Evolutionary conservation across 2,113 vertebrate genomes (phyloP).

Genomic region (Pteruthius melanotis): DNA sequence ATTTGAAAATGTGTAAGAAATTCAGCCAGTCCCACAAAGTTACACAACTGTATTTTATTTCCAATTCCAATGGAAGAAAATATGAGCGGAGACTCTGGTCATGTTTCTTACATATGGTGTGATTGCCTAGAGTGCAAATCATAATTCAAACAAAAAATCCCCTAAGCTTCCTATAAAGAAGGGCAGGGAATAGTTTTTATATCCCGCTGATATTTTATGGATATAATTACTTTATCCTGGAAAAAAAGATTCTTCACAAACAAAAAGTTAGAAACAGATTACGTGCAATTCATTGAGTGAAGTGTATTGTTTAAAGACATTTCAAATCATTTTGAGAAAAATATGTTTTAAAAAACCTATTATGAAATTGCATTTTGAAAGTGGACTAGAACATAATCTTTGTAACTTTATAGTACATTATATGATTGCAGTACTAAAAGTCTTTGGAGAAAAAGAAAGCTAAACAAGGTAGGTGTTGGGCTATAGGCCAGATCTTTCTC

Average conservation of each 20-base stretch:
- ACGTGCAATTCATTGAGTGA: not conserved
- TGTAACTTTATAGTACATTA: not conserved
- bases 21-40: not conserved
- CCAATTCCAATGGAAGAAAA: not conserved
- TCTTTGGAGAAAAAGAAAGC: not conserved
- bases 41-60: not conserved
- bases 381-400: not conserved
- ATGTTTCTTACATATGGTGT: not conserved
- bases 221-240: not conserved
- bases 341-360: not conserved
- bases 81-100: not conserved
- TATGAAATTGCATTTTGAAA: not conserved
- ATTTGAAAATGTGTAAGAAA: not conserved
- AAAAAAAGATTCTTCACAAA: not conserved
- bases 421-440: not conserved
- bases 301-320: not conserved
- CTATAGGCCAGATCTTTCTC: not conserved
- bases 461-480: not conserved
- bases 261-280: not conserved
- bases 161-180: not conserved
- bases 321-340: not conserved
- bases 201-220: not conserved
- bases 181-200: not conserved
- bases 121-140: not conserved
- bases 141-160: not conserved